Conservation (phyloP, 2,888 invertebrate genomes). For the Lithophane semibrunnea region DNA sequence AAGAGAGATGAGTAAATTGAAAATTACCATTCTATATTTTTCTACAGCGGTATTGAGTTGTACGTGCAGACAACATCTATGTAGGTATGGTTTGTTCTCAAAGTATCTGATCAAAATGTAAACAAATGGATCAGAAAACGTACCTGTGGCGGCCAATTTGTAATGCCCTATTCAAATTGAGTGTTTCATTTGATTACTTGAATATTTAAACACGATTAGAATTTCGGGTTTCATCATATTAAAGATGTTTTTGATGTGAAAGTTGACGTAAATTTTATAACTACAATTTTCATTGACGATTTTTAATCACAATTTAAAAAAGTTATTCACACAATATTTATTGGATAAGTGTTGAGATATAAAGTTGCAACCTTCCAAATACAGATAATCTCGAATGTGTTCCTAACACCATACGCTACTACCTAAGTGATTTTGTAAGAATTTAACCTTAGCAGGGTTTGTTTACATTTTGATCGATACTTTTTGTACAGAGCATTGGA, state of each 20-base stretch:
- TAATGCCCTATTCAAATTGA: neutral
- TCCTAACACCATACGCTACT: neutral
- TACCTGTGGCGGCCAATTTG: neutral
- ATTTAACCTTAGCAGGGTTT: neutral
- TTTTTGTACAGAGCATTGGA: neutral
- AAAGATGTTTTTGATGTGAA: neutral
- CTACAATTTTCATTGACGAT: neutral
- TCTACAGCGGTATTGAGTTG: neutral
- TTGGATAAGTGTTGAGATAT: neutral
- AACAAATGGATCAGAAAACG: neutral
- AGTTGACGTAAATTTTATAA: neutral
- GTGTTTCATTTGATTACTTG: neutral
- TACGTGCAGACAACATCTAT: neutral
- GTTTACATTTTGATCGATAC: neutral
- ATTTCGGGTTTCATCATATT: too few relatives aligned
- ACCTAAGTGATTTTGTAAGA: neutral
- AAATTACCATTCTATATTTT: neutral
- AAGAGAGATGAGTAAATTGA: constrained; percentile 32
- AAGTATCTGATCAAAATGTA: neutral
- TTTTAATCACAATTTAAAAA: neutral
- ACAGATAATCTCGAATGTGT: neutral
- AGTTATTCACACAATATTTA: neutral
- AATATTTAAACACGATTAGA: too few relatives aligned
- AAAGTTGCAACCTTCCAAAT: neutral
- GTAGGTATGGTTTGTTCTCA: neutral